These are phyloP conservation scores for Plagodis dolabraria DNA, from an alignment of 2,888 invertebrate genomes.

Conservation along the genomic window DNA sequence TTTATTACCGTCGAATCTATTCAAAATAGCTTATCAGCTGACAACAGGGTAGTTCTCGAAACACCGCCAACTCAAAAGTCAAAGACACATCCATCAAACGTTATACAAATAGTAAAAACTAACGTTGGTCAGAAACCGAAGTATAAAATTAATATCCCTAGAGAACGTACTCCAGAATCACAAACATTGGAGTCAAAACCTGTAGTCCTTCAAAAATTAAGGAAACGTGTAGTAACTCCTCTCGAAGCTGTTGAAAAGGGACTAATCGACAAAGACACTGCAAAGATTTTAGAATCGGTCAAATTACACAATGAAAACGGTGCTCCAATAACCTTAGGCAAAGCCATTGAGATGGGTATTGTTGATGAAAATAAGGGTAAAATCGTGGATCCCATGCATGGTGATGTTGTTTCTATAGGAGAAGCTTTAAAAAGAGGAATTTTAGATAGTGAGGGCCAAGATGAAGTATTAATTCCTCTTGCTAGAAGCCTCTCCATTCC, in stretches of 20 bases:
- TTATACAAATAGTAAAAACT: conserved; percentile 84
- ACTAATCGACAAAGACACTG: conserved; percentile 91
- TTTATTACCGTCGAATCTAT: conserved; percentile 82
- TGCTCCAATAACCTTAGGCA: conserved; percentile 88
- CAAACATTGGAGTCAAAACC: conserved; percentile 88
- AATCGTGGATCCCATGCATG: conserved; percentile 93
- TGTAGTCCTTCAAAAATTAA: conserved; percentile 90
- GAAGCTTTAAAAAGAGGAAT: conserved; percentile 94
- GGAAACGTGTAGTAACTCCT: conserved; percentile 90
- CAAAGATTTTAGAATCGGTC: conserved; percentile 87
- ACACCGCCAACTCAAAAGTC: conserved; percentile 46
- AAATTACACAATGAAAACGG: conserved; percentile 84
- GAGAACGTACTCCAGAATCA: conserved; percentile 83
- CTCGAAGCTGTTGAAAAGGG: conserved; percentile 91
- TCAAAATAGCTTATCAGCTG: conserved; percentile 72
- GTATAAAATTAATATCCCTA: conserved; percentile 87
- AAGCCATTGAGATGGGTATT: conserved; percentile 89
- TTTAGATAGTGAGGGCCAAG: conserved; percentile 90
- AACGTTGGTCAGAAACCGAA: conserved; percentile 87
- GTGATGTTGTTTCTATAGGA: conserved; percentile 91
- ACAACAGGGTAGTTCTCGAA: conserved; percentile 57
- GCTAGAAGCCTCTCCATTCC: conserved; percentile 92
- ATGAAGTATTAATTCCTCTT: conserved; percentile 91
- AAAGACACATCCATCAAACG: conserved; percentile 63
- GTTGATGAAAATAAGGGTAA: conserved; percentile 90